Evolutionary conservation across 2,113 vertebrate genomes (phyloP).

Genomic region (Xiphophorus hellerii): DNA sequence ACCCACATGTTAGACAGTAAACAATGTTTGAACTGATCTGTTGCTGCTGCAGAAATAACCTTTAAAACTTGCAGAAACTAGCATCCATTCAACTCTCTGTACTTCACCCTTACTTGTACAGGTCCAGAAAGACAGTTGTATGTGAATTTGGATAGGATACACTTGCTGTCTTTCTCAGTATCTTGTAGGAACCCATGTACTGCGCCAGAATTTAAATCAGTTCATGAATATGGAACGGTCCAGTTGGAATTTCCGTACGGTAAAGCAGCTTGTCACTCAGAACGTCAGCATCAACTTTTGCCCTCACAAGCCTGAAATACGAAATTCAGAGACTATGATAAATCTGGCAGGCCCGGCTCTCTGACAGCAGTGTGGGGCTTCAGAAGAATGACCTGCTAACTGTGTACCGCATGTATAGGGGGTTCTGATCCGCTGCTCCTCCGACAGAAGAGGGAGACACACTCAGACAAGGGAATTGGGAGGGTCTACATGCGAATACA

Average conservation of each 20-base stretch:
- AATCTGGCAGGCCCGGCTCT: slow-evolving; percentile 72
- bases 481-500: slow-evolving; percentile 78
- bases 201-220: slow-evolving; percentile 82
- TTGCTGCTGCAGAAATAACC: slow-evolving; percentile 29
- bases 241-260: slow-evolving; percentile 79
- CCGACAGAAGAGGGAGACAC: slow-evolving; percentile 81
- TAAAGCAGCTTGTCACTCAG: slow-evolving; percentile 84
- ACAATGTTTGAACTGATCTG: slow-evolving; percentile 51
- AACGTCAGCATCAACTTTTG: slow-evolving; percentile 79
- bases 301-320: slow-evolving; percentile 80
- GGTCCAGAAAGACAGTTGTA: slow-evolving; percentile 62
- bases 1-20: slow-evolving; percentile 22
- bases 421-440: slow-evolving; percentile 82
- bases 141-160: slow-evolving; percentile 64
- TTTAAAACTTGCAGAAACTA: slow-evolving; percentile 54
- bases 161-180: slow-evolving; percentile 68
- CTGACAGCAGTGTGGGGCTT: slow-evolving; percentile 81
- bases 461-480: slow-evolving; percentile 80
- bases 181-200: slow-evolving; percentile 75
- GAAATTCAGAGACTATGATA: slow-evolving; percentile 80
- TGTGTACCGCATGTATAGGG: slow-evolving; percentile 77
- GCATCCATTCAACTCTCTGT: slow-evolving; percentile 30
- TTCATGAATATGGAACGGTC: slow-evolving; percentile 83
- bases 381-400: slow-evolving; percentile 80
- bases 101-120: slow-evolving; percentile 37